A percentile compares a stretch with the other conserved stretches of the same genome.
These are phyloP conservation scores for Characodon lateralis DNA, from an alignment of 2,797 vertebrate species.

Conservation along the genomic window DNA sequence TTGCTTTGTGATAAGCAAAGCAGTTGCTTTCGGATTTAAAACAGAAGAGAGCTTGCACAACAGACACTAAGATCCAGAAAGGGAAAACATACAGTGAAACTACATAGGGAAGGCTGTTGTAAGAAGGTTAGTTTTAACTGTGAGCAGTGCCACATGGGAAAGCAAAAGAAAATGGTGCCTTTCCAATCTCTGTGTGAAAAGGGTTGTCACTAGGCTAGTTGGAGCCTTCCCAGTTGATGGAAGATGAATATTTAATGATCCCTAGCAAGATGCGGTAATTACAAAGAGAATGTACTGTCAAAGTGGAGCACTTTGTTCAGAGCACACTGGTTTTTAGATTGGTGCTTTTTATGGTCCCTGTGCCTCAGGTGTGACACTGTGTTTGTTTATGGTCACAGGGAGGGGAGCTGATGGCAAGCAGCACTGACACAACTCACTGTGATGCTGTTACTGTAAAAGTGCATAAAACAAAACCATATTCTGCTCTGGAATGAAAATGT, in stretches of 20 bases:
- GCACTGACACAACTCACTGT: slow-evolving; percentile 33
- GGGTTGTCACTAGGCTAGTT: slow-evolving; percentile 47
- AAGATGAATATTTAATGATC: slow-evolving; percentile 77
- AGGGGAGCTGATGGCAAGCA: slow-evolving; percentile 38
- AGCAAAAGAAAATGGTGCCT: slow-evolving; percentile 37
- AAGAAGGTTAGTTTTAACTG: slow-evolving; percentile 28
- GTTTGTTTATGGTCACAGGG: slow-evolving; percentile 57
- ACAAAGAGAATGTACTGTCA: slow-evolving; percentile 70
- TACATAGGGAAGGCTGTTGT: slow-evolving; percentile 16
- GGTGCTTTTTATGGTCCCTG: slow-evolving; percentile 58
- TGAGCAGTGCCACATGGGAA: slow-evolving; percentile 16
- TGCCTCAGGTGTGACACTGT: slow-evolving; percentile 68
- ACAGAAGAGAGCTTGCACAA: slow-evolving; percentile 18
- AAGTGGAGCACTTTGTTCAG: slow-evolving; percentile 64
- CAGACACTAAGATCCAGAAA: neutral
- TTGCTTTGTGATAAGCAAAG: slow-evolving; percentile 14
- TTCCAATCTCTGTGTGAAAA: slow-evolving; percentile 39
- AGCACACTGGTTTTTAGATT: slow-evolving; percentile 61
- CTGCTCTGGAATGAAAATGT: slow-evolving; percentile 61
- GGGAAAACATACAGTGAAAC: neutral
- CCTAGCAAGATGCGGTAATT: slow-evolving; percentile 76
- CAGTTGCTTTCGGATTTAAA: slow-evolving; percentile 31
- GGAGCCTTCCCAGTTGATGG: slow-evolving; percentile 61
- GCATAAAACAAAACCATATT: slow-evolving; percentile 44
- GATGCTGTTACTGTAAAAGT: slow-evolving; percentile 29